Base-by-base conservation (phyloP, 2,113 vertebrate genomes). In the Mobula hypostoma region DNA sequence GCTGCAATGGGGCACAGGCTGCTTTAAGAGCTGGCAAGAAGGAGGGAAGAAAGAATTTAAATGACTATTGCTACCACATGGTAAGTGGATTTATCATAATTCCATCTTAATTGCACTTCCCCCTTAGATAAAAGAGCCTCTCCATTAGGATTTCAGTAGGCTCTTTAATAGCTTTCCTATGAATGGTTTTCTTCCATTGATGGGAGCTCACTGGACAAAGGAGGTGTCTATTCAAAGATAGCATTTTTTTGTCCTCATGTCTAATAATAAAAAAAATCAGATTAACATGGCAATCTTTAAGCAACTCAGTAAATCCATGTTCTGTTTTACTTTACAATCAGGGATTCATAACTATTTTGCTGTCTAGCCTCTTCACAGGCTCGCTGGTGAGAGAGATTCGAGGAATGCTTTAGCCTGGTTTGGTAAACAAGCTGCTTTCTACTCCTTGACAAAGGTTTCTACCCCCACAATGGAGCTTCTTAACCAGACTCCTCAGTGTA, bases 81-180 rank as follows among this genome's bases (percentile, higher is more conserved):
- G 36, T 93, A 93, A 93, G 76, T 93, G 70, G 68, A 72, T 74
- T 93, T 93, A 93, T 93, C 72, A 93, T 93, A 93, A 93, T 93
- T 93, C 90, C 90, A 93, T 93, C 90, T 93, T 93, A 93, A 93
- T 93, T 72, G 91, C 91, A 93, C 70, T 76, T 76, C 40, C 70
- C 91, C 72, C 91, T 29, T 48, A 15, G 72, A 93, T 93, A 93
- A 93, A 93, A 74, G 91, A 93, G 70, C 91, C 70, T 27, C 91
- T 93, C 91, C 91, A 72, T 74, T 93, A 70, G 88, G 63, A 68
- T 70, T 93, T 72, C 70, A 93, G 91, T 56, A 48, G 40, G 40
- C 48, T 56, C 70, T 40, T 40, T 93, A 93, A 93, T 93, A 93
- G 70, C 68, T 74, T 74, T 24, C 9, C 91, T 40, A 24, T 93